These are phyloP conservation scores for Cydia splendana DNA, from an alignment of 1,140 invertebrate species.

Conservation along the genomic window DNA sequence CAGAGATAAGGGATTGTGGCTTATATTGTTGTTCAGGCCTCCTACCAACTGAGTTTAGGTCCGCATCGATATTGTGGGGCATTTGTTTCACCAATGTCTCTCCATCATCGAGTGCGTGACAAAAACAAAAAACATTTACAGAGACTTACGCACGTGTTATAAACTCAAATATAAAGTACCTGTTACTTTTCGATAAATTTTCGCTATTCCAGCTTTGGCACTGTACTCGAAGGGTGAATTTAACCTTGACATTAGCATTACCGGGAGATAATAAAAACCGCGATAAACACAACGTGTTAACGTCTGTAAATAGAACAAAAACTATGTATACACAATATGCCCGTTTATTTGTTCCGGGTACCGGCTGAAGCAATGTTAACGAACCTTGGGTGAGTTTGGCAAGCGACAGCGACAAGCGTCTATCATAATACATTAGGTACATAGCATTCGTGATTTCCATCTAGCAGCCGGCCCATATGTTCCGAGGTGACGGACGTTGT, in stretches of 20 bases:
- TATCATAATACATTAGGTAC: constrained; percentile 25
- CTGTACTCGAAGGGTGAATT: no score
- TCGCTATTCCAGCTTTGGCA: no score
- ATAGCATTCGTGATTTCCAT: constrained; percentile 33
- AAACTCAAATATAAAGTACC: no score
- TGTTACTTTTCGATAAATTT: no score
- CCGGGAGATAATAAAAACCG: background rate
- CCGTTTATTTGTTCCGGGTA: constrained; percentile 27
- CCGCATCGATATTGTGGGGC: no score
- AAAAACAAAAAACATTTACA: no score
- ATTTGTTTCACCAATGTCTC: no score
- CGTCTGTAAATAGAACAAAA: constrained; percentile 21
- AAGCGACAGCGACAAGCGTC: constrained; percentile 19
- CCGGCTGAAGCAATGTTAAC: constrained; percentile 19
- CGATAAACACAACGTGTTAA: background rate
- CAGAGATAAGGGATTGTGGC: no score
- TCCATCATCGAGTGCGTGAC: no score
- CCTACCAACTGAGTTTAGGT: no score
- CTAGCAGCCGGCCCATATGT: background rate
- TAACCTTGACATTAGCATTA: background rate
- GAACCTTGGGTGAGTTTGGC: constrained; percentile 28
- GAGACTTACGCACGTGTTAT: no score
- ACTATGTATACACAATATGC: constrained; percentile 13
- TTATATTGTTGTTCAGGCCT: no score
- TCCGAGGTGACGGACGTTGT: constrained; percentile 11